Percentiles rank a stretch among this genome's conserved stretches.
Evolutionary conservation across 2,797 vertebrate species (phyloP).

Genomic region (Ctenopoma multispine): DNA sequence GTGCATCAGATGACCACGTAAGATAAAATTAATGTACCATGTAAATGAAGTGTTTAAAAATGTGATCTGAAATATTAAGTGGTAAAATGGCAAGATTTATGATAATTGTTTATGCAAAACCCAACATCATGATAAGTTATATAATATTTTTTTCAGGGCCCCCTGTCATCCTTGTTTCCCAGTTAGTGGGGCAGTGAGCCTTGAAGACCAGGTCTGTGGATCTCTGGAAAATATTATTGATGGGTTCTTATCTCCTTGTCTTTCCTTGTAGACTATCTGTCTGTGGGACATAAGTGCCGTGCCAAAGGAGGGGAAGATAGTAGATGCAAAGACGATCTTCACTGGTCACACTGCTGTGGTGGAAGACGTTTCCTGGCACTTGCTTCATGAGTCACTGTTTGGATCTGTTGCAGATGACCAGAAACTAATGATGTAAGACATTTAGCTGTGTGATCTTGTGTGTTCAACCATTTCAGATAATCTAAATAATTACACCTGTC

Average conservation of each 20-base stretch:
- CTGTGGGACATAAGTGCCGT: slow-evolving; percentile 98
- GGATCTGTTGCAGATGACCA: slow-evolving; percentile 98
- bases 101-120: too few relatives aligned
- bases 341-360: slow-evolving; percentile 97
- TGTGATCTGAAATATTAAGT: too few relatives aligned
- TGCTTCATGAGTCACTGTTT: slow-evolving; percentile 96
- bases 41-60: too few relatives aligned
- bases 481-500: neutral
- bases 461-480: too few relatives aligned
- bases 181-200: too few relatives aligned
- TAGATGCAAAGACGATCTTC: slow-evolving; percentile 98
- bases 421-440: slow-evolving; percentile 94
- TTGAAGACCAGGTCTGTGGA: too few relatives aligned
- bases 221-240: neutral
- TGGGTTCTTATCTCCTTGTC: neutral
- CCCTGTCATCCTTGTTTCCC: too few relatives aligned
- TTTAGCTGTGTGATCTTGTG: slow-evolving; percentile 66
- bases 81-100: too few relatives aligned
- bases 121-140: too few relatives aligned
- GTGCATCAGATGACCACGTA: slow-evolving; percentile 98
- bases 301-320: slow-evolving; percentile 96
- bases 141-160: too few relatives aligned
- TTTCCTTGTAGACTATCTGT: slow-evolving; percentile 90
- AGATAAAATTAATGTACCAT: slow-evolving; percentile 41
- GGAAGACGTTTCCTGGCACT: slow-evolving; percentile 97